Base-by-base conservation (phyloP, 2,797 vertebrate genomes). In the Cetoscarus ocellatus region DNA sequence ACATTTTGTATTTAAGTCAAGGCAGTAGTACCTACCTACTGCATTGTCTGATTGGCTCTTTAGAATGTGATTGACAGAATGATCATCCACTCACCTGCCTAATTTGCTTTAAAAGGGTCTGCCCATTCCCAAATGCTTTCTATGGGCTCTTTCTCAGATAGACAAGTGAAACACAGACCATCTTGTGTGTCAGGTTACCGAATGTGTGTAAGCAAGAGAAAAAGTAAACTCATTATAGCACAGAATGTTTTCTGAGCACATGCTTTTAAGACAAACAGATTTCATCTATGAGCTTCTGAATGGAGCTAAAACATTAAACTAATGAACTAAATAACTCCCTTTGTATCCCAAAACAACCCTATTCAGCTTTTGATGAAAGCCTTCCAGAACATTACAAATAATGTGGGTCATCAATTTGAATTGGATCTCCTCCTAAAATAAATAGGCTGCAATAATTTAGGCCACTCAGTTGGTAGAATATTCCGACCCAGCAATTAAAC, bases 361-460 rank as follows among this genome's bases (percentile, higher is more conserved):
- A 67, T 77, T 78, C 42, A 76, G 75, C 49, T 62, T 69, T 70
- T 61, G 10, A 55, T 40, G 49, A 66, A 62, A 55, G 45, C 44
- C 57, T 73, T 78, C 65, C 77, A 63, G 75, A 77, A 61, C 71
- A 79, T 18, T 66, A 11, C 70, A 80, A 75, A 83, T 61, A 88
- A 90, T 90, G 68, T 88, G 61, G 88, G 86, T 88, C 86, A 90
- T 73, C 50, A 60, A 43, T 67, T 60, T 76, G 60, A 7, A 61
- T 67, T 85, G 77, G 81, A 81, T 68, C 43, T 74, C 75, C 60
- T 87, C 68, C 69, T 76, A 74, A 87, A 92, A 84, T 72, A 80
- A 93, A 85, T 86, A 67, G 74, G 68, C 73, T 82, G 84, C 78
- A 88, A 68, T 79, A 57, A 89, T 87, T 77, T 52, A 73, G 76